These are phyloP conservation scores for Aptenodytes patagonicus DNA, from an alignment of 2,113 vertebrate species.

Conservation along the genomic window DNA sequence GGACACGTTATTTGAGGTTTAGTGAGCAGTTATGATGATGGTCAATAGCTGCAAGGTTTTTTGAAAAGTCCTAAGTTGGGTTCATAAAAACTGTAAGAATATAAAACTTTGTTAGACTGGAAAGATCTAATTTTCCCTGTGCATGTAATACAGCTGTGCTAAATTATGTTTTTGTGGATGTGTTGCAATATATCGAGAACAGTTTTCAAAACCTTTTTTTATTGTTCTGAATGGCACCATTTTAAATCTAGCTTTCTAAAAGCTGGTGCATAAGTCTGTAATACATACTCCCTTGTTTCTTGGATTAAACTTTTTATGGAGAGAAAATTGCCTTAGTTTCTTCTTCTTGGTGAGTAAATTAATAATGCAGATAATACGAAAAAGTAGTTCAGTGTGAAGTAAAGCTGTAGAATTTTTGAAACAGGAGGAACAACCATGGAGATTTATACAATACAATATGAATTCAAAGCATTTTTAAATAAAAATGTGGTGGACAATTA, in stretches of 20 bases:
- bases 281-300: not conserved
- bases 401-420: not conserved
- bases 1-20: not conserved
- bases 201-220: not conserved
- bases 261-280: not conserved
- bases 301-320: not conserved
- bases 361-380: not conserved
- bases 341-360: not conserved
- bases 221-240: not conserved
- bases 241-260: not conserved
- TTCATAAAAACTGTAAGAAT: not conserved
- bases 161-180: not conserved
- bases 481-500: not conserved
- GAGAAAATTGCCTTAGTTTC: not conserved
- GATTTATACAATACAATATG: not conserved
- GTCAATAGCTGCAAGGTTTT: not conserved
- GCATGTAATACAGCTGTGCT: not conserved
- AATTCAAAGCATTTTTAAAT: not conserved
- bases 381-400: not conserved
- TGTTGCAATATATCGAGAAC: not conserved
- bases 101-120: not conserved
- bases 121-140: not conserved
- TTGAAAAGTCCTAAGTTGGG: not conserved
- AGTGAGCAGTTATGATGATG: not conserved
- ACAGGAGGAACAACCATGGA: not conserved